Conservation (phyloP, 2,797 vertebrate genomes). For the Buceros bicornis region DNA sequence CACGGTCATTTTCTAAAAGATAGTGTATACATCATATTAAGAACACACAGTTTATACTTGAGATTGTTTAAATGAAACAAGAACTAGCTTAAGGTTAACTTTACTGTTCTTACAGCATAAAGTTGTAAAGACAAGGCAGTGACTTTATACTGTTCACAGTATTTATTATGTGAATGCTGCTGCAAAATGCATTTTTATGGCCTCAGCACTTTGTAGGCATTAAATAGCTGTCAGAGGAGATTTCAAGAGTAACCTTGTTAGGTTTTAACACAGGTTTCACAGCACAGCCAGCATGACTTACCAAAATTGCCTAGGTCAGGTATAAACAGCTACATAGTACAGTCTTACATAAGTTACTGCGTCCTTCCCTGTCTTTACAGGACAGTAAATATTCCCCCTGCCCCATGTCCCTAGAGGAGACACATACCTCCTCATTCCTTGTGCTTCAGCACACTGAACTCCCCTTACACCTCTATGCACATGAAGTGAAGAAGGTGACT, state of each 20-base stretch:
- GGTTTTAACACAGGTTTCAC: not conserved
- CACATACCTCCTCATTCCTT: not conserved
- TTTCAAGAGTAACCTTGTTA: constrained; percentile 47
- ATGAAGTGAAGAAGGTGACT: not conserved
- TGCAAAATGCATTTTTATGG: constrained; percentile 59
- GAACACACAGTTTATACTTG: not conserved
- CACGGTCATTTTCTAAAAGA: not conserved
- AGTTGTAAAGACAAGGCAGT: constrained; percentile 17
- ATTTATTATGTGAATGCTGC: constrained; percentile 60
- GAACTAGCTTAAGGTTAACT: constrained; percentile 30
- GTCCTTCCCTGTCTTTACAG: not conserved
- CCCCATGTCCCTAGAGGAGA: not conserved
- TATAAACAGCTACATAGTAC: not conserved
- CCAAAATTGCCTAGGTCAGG: constrained; percentile 7
- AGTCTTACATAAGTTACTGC: not conserved
- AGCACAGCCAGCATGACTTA: not conserved
- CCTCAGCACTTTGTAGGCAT: constrained; percentile 35
- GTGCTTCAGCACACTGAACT: not conserved
- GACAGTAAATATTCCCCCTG: not conserved
- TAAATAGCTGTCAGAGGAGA: constrained; percentile 59
- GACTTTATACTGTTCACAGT: constrained; percentile 35
- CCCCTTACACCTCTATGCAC: not conserved
- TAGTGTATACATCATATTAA: not conserved
- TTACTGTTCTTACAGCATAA: not conserved
- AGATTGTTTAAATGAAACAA: constrained; percentile 40